Percentiles rank a stretch among this genome's conserved stretches.
Conservation (phyloP, 2,888 invertebrate species). For the Tenthredo amoena region DNA sequence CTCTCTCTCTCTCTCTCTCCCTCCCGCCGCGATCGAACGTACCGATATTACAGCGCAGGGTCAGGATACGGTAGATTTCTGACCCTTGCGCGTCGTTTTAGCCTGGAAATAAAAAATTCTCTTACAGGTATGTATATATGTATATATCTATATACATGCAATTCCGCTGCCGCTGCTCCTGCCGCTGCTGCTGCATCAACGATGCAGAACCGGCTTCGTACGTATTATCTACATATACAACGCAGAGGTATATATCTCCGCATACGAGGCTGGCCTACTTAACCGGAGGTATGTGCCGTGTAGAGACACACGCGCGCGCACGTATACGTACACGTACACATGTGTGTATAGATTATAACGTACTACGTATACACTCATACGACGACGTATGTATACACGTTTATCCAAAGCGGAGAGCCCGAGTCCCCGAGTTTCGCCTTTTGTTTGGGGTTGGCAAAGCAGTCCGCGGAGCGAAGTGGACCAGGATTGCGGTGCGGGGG, state of each 20-base stretch:
- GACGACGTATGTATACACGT: no score
- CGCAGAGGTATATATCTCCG: neutral
- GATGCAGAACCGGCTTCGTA: conserved; percentile 9
- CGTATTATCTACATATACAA: neutral
- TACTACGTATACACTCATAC: neutral
- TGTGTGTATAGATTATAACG: neutral
- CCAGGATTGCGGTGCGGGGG: neutral
- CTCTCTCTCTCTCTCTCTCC: no score
- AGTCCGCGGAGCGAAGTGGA: conserved; percentile 14
- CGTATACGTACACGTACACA: neutral
- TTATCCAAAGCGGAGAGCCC: neutral
- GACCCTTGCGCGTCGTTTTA: conserved; percentile 27
- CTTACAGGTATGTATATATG: neutral
- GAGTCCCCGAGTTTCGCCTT: conserved; percentile 23
- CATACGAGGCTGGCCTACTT: conserved; percentile 24
- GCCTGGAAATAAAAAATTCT: neutral
- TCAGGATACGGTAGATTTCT: conserved; percentile 30
- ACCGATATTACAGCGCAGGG: conserved; percentile 18
- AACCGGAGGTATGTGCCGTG: conserved; percentile 17
- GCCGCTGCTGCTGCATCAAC: conserved; percentile 9
- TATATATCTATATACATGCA: neutral
- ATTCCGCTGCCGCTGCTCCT: neutral
- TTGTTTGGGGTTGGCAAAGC: conserved; percentile 20
- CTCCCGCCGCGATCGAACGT: neutral
- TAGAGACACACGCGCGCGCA: neutral